Base-by-base conservation (phyloP, 1,140 invertebrate species). In the Platyscapa corneri region DNA sequence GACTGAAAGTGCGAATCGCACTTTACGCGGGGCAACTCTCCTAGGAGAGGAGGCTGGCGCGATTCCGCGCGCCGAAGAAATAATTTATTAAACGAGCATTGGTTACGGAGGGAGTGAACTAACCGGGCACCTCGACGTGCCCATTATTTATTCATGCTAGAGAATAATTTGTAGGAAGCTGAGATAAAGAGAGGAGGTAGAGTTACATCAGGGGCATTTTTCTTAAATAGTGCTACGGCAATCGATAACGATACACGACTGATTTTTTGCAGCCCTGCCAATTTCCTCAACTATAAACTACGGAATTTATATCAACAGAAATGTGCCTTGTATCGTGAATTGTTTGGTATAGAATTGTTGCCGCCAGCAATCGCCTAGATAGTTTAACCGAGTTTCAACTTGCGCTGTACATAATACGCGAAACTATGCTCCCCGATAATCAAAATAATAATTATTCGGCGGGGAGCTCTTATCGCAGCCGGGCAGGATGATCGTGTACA, bases 131-230 rank as follows among this genome's bases (percentile, higher is more conserved):
- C 12, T 5, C 5, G 42, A 46, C 42, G 12, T 42, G 30, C 56
- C 49, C 30, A 56, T 56, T 70, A 78, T 70, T 84, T 84, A 84
- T 70, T 84, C 60, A 78, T 46, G 49, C 20, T 60, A 77, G 77
- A 77, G 49, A 79, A 64, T 72, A 42, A 84, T 32, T 60, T 27
- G 27, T 60, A 27, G 23, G 14, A 60, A 60, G 10, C 23, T 27
- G 10, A 27, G 3, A 60, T 27, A 60, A 60, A 3, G 18, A 77
- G 37, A 77, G 37, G 0, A 42, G 18, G 32, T 39, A 74, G 74
- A n/a, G 14, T 23, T 39, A 75, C 77, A 86, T 83, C 81, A 86
- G 81, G 85, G 76, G 64, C 75, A 83, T 83, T 86, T 83, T 60
- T 53, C 76, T 30, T 70, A 67, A 49, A n/a, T 81, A 81, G 23